A percentile compares a stretch with the other conserved stretches of the same genome.
Conservation (phyloP, 2,113 vertebrate genomes). For the Cairina moschata region DNA sequence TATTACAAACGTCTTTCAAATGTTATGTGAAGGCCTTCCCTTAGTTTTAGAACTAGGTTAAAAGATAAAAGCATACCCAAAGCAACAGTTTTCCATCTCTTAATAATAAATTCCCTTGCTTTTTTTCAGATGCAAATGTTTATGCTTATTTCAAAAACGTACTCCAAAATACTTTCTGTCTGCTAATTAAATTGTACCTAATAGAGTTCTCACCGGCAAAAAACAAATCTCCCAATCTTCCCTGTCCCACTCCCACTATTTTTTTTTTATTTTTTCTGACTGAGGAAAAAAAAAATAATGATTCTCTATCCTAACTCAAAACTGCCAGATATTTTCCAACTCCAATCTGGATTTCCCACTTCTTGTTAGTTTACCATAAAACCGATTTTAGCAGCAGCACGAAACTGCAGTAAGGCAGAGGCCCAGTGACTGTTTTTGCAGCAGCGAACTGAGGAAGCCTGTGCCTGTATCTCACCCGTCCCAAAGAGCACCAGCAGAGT, state of each 20-base stretch:
- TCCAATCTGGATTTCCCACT: neutral
- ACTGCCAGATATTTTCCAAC: neutral
- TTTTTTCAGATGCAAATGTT: neutral
- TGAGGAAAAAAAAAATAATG: neutral
- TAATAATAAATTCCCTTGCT: neutral
- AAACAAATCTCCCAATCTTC: neutral
- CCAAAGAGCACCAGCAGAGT: neutral
- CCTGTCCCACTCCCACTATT: neutral
- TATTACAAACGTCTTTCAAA: neutral
- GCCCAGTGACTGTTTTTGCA: neutral
- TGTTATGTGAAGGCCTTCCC: neutral
- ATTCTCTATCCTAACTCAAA: neutral
- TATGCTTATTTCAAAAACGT: neutral
- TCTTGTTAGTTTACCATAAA: neutral
- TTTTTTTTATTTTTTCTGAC: neutral
- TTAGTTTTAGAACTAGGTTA: neutral
- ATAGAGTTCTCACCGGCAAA: neutral
- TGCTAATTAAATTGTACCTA: neutral
- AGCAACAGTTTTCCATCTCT: neutral
- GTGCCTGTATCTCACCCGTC: neutral
- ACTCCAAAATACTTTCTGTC: neutral
- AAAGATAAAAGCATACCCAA: constrained; percentile 24
- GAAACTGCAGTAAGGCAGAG: neutral
- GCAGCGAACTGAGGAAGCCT: fast-evolving
- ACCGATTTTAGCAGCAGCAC: neutral